Percentiles rank a stretch among this genome's conserved stretches.
These are phyloP conservation scores for Oryzias sinensis DNA, from an alignment of 2,797 vertebrate genomes.

Conservation along the genomic window DNA sequence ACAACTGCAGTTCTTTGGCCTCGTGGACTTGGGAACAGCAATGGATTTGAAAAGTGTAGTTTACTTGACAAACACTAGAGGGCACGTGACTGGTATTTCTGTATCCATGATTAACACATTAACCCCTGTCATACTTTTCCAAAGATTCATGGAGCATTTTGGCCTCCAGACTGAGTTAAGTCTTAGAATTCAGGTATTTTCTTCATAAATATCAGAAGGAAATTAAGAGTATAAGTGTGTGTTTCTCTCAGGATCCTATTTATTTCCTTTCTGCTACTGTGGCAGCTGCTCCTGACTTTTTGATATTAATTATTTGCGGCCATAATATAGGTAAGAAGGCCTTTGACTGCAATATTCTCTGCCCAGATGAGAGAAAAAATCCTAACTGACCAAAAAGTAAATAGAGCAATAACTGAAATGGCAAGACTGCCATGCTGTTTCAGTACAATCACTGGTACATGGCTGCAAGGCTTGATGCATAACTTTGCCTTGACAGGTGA, in stretches of 20 bases:
- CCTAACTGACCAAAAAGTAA: slow-evolving; percentile 69
- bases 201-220: slow-evolving; percentile 47
- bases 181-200: slow-evolving; percentile 48
- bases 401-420: slow-evolving; percentile 66
- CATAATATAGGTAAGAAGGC: slow-evolving; percentile 44
- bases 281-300: slow-evolving; percentile 49
- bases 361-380: slow-evolving; percentile 52
- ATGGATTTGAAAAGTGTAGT: slow-evolving; percentile 39
- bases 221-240: slow-evolving; percentile 53
- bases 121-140: slow-evolving; percentile 50
- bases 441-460: slow-evolving; percentile 72
- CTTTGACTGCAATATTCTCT: slow-evolving; percentile 66
- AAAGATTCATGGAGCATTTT: slow-evolving; percentile 60
- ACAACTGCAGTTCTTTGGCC: slow-evolving; percentile 30
- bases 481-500: slow-evolving; percentile 47
- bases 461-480: slow-evolving; percentile 27
- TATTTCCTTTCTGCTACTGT: slow-evolving; percentile 67
- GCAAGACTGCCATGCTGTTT: slow-evolving; percentile 49
- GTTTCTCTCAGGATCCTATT: slow-evolving; percentile 78
- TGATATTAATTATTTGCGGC: slow-evolving; percentile 49
- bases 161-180: slow-evolving; percentile 39
- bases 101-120: slow-evolving; percentile 39
- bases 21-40: slow-evolving; percentile 13
- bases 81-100: slow-evolving; percentile 42
- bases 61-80: slow-evolving; percentile 34